Percentiles rank a stretch among this genome's conserved stretches.
These are phyloP conservation scores for Octopus sinensis DNA, from an alignment of 1,140 invertebrate genomes.

Conservation along the genomic window DNA sequence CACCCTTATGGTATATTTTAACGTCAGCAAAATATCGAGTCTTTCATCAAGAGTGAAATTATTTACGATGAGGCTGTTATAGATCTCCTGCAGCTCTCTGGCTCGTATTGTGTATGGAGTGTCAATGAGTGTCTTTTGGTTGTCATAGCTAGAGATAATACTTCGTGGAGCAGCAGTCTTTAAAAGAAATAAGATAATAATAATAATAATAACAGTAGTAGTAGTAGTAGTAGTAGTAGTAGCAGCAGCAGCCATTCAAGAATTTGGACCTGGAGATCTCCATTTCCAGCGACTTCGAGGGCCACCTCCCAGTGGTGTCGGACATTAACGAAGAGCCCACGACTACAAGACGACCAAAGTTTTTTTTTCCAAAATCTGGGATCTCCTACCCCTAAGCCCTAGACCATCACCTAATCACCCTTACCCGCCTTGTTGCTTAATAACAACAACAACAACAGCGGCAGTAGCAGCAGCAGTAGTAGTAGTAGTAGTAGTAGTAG, in stretches of 20 bases:
- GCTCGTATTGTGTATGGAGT: conserved; percentile 57
- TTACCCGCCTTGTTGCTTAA: too few species aligned
- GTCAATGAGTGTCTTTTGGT: conserved; percentile 53
- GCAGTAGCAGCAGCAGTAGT: not conserved
- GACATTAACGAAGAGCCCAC: too few species aligned
- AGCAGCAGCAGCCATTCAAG: too few species aligned
- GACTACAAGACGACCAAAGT: too few species aligned
- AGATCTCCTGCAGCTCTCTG: conserved; percentile 55
- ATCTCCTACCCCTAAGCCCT: too few species aligned
- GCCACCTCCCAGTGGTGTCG: too few species aligned
- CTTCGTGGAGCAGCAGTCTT: conserved; percentile 56
- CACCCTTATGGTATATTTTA: conserved; percentile 59
- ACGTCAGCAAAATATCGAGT: conserved; percentile 56
- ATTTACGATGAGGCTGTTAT: conserved; percentile 58
- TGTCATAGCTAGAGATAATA: conserved; percentile 51
- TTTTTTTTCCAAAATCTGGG: too few species aligned
- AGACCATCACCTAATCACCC: too few species aligned
- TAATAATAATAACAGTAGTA: not conserved
- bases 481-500: too few species aligned
- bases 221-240: not conserved
- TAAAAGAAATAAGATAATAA: conserved; percentile 7
- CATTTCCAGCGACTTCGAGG: too few species aligned
- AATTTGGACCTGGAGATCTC: too few species aligned
- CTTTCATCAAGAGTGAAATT: conserved; percentile 58
- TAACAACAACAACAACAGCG: not conserved